A percentile compares a stretch with the other conserved stretches of the same genome.
These are phyloP conservation scores for Pheosia gnoma DNA, from an alignment of 2,888 invertebrate species.

Conservation along the genomic window DNA sequence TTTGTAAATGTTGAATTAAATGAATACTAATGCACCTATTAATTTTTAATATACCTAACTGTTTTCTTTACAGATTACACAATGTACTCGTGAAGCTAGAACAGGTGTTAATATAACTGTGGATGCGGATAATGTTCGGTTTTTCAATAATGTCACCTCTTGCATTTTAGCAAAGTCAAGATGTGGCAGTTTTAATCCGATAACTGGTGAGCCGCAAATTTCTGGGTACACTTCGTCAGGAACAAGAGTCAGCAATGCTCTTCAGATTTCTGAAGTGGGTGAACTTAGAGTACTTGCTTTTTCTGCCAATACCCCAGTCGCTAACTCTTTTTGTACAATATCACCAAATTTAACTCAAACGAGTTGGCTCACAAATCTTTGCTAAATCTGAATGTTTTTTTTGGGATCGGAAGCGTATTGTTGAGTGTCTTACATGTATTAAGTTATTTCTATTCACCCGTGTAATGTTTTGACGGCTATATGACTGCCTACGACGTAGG, in stretches of 20 bases:
- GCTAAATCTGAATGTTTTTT: constrained; percentile 41
- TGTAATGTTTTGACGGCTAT: no score
- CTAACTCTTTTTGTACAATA: constrained; percentile 81
- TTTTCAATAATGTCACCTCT: constrained; percentile 86
- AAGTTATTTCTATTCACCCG: no score
- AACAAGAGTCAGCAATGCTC: constrained; percentile 76
- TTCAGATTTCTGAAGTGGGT: constrained; percentile 82
- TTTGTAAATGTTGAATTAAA: no score
- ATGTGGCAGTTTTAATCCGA: constrained; percentile 86
- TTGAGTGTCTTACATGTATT: no score
- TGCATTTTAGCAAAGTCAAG: constrained; percentile 86
- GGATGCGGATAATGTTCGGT: constrained; percentile 79
- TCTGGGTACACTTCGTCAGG: constrained; percentile 72
- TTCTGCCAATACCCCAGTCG: constrained; percentile 76
- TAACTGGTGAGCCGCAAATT: constrained; percentile 85
- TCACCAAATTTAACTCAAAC: constrained; percentile 80
- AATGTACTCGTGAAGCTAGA: constrained; percentile 81
- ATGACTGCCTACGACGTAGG: no score
- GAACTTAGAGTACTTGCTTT: constrained; percentile 83
- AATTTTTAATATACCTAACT: not conserved
- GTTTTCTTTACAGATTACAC: constrained; percentile 70
- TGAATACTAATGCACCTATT: not conserved
- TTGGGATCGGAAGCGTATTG: no score
- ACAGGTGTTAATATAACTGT: constrained; percentile 75
- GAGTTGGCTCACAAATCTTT: constrained; percentile 75